Evolutionary conservation across 2,888 invertebrate genomes (phyloP), one percentile per base, ranked within the genome.

Genomic region (Acanthopleura granulata): DNA sequence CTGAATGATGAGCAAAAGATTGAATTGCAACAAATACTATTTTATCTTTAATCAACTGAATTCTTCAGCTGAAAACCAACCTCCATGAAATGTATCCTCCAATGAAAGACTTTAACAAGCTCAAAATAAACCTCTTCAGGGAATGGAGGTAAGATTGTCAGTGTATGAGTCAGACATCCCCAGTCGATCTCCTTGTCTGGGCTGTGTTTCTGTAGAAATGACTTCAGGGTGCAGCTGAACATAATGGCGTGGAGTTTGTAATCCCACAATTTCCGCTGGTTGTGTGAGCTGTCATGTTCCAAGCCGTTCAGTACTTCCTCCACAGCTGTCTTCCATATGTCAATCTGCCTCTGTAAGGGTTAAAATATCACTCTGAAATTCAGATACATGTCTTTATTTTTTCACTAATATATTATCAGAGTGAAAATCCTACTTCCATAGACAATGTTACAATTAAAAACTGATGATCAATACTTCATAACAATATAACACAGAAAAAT

Each of bases 91-190:
- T 66, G 25, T 22, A 3, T 14, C 25, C 29, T 22, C 66, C 66
- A 66, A 6, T 27, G 25, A 14, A 22, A 66, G 4, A 22, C 25
- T 16, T 27, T 66, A 15, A 66, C 66, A 22, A 66, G 66, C 14
- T 66, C 66, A 66, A 22, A 66, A 25, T 66, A 66, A 18, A 66
- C 25, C 29, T 66, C 66, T 66, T 66, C 16, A 27, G 22, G 25
- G 25, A 22, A 27, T 27, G 66, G 66, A 27, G 66, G 66, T 16
- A 66, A 27, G 14, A 66, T 66, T 22, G 66, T 16, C 27, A 66
- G 6, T 6, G 25, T 14, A 27, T 22, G 16, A 6, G 18, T 25
- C 27, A 66, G 29, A 27, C 29, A 22, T 22, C 66, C 66, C 27
- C 18, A 18, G 66, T 27, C 66, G 25, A 6, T 25, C 25, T 66